Base-by-base conservation (phyloP, 64 coral and sea anemone genomes). In the Porites lutea region DNA sequence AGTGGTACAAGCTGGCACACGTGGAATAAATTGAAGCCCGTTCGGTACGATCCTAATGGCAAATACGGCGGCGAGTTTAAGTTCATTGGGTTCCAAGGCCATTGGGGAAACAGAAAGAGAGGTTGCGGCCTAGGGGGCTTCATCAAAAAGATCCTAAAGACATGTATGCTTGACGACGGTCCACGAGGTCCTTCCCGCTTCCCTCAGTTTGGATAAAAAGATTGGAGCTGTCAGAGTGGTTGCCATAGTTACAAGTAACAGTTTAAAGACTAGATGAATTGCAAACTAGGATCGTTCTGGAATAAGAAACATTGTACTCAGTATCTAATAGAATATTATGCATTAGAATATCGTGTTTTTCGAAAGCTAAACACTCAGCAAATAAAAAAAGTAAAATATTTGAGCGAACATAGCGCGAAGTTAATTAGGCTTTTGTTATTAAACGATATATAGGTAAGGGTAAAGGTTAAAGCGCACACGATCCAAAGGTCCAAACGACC, bases 101-200 rank as follows among this genome's bases (percentile, higher is more conserved):
- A 46, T 9, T 86, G 83, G 83, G 83, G 83, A 68, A 86, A 86
- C 66, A 86, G 46, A 22, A 58, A 86, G 48, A 27, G 44, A 15
- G 63, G 83, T 3, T 86, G 83, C 65, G 45, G 49, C 16, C 10
- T 0, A 9, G 0, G 60, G 60, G 65, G 18, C 65, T 0, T 69
- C 65, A 18, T 69, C 3, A 21, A 69, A 69, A 21, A 69, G 0
- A 0, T 69, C 65, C 6, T 69, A 18, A 19, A 3, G 13, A 19
- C 13, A 19, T 69, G 65, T 69, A 69, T 14, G 6, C 65, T 69
- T 16, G 22, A 69, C 65, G 18, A 16, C 65, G 65, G 65, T 19
- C 65, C 65, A 69, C 18, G 13, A 69, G 65, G 65, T 69, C 65
- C 65, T 69, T 69, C 65, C 18, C 13, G 65, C 65, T 69, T 14